Percentiles rank a stretch among this genome's conserved stretches.
phyloP scores from a whole-genome alignment of 2,113 vertebrate genomes.

The Osmerus mordax region DNA sequence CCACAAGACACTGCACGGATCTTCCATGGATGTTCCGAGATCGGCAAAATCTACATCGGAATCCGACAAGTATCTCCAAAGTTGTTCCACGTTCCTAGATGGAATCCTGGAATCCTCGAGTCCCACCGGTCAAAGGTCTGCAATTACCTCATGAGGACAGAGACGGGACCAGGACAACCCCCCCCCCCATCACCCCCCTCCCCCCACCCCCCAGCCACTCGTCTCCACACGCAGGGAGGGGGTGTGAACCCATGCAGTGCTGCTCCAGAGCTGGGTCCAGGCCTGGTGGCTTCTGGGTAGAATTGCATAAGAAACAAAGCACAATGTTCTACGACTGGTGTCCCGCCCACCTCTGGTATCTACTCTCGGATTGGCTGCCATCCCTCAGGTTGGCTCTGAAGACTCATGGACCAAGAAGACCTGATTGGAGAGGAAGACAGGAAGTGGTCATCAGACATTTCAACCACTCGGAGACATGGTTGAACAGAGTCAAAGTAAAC shows the following conservation, averaged over 20 bases:
- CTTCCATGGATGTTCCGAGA: slow-evolving; percentile 9
- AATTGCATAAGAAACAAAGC: slow-evolving; percentile 48
- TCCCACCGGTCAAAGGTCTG: neutral
- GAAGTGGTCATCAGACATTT: no score
- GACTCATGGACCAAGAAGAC: no score
- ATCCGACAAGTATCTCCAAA: neutral
- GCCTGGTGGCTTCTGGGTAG: slow-evolving; percentile 30
- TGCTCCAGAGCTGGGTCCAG: slow-evolving; percentile 27
- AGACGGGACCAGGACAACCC: no score
- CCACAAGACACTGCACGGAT: neutral
- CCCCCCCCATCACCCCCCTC: no score
- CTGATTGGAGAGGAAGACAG: no score
- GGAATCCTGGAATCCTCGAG: neutral
- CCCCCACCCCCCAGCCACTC: no score
- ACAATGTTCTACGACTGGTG: slow-evolving; percentile 1
- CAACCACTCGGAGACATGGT: no score
- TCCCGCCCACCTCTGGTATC: slow-evolving; percentile 30
- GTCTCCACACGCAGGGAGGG: no score
- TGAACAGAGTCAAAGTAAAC: no score
- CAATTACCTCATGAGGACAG: no score
- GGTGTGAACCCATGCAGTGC: no score
- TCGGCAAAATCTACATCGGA: neutral
- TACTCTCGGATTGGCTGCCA: slow-evolving; percentile 16
- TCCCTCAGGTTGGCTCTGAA: neutral
- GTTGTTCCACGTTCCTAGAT: neutral